A percentile compares a stretch with the other conserved stretches of the same genome.
These are phyloP conservation scores for Pammene aurita DNA, from an alignment of 2,888 invertebrate genomes.

Conservation along the genomic window DNA sequence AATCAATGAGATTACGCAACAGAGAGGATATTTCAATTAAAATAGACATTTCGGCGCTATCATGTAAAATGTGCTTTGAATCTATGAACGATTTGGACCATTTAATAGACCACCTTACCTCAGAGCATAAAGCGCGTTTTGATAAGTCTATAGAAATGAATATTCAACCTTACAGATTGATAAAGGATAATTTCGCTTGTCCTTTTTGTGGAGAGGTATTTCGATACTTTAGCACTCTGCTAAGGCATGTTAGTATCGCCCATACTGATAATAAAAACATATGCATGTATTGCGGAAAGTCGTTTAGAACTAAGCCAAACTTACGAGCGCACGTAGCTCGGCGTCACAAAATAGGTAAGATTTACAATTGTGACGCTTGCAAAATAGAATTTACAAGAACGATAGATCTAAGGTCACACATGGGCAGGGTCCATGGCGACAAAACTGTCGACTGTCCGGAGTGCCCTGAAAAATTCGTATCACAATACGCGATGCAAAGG, in stretches of 20 bases:
- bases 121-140: conserved; percentile 58
- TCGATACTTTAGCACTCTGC: conserved; percentile 62
- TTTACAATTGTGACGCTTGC: conserved; percentile 59
- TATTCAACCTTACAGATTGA: conserved; percentile 60
- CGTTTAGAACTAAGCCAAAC: conserved; percentile 64
- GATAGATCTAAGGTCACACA: conserved; percentile 57
- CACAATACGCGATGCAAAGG: conserved; percentile 62
- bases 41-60: conserved; percentile 62
- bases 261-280: conserved; percentile 66
- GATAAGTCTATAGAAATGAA: conserved; percentile 55
- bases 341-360: conserved; percentile 55
- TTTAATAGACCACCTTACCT: conserved; percentile 58
- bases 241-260: conserved; percentile 61
- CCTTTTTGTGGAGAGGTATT: conserved; percentile 61
- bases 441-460: conserved; percentile 58
- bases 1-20: conserved; percentile 64
- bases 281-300: conserved; percentile 65
- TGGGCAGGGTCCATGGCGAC: conserved; percentile 60
- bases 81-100: conserved; percentile 53
- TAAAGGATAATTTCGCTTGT: conserved; percentile 63
- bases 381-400: conserved; percentile 55
- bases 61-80: conserved; percentile 63
- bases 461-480: conserved; percentile 65
- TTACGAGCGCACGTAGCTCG: conserved; percentile 62
- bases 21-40: conserved; percentile 66